Conservation (phyloP, 2,888 invertebrate genomes). For the Tenthredo livida region DNA sequence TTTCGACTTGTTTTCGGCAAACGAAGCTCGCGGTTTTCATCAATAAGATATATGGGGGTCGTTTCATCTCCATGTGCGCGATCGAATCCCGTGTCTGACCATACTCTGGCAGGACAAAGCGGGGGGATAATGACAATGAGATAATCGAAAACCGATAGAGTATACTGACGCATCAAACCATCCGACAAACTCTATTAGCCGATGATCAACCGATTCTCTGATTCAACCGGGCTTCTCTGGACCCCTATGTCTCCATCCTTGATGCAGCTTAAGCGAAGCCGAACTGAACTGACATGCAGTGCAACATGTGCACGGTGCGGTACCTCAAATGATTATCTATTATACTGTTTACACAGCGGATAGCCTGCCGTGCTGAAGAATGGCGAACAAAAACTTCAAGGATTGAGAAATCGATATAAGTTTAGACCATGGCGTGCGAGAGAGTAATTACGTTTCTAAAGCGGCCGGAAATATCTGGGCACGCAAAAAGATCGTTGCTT, state of each 20-base stretch:
- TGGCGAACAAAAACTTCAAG: neutral
- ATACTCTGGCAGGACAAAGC: neutral
- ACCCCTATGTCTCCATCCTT: neutral
- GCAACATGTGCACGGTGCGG: neutral
- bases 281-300: neutral
- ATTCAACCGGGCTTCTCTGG: neutral
- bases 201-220: neutral
- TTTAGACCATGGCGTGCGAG: conserved; percentile 19
- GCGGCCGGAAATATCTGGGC: conserved; percentile 21
- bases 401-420: conserved; percentile 29
- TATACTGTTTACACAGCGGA: neutral
- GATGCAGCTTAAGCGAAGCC: neutral
- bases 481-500: conserved; percentile 47
- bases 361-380: neutral
- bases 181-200: neutral
- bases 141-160: conserved; percentile 68
- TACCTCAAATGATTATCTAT: neutral
- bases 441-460: conserved; percentile 37
- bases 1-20: no score
- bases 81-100: neutral
- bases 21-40: no score
- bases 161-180: conserved; percentile 45
- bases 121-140: neutral
- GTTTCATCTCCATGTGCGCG: no score
- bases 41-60: no score